Conservation (phyloP, 2,113 vertebrate species). For the Pelmatolapia mariae region DNA sequence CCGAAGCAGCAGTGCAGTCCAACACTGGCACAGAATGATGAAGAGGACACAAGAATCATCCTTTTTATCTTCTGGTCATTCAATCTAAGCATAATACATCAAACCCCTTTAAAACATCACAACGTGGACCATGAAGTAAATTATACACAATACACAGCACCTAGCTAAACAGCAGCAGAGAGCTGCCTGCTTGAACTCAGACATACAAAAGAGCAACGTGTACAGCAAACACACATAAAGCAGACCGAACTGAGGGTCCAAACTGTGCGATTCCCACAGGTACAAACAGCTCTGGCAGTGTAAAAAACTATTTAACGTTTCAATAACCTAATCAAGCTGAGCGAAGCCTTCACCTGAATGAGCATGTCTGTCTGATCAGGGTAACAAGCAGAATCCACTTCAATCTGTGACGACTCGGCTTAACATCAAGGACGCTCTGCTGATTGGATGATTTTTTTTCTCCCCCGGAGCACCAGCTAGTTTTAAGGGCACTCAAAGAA, state of each 20-base stretch:
- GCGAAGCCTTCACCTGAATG: background rate
- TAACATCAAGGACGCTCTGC: background rate
- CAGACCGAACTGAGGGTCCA: background rate
- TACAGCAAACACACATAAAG: background rate
- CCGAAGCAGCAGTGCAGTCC: background rate
- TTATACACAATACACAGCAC: background rate
- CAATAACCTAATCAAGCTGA: background rate
- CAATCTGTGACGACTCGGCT: background rate
- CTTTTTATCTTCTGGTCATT: background rate
- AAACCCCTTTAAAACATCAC: background rate
- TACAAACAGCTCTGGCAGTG: background rate
- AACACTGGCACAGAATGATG: background rate
- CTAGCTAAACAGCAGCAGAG: background rate
- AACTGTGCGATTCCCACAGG: background rate
- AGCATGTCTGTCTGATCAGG: background rate
- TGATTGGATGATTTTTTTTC: background rate
- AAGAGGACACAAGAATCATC: rapidly evolving
- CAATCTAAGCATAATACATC: background rate
- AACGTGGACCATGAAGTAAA: background rate
- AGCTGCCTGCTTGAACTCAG: background rate
- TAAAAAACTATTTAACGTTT: background rate
- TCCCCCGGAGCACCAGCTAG: background rate
- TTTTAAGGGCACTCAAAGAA: slow-evolving; percentile 11
- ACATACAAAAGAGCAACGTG: background rate
- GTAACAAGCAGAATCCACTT: slow-evolving; percentile 2